These are phyloP conservation scores for Ephestia elutella DNA, from an alignment of 1,140 invertebrate species.

Conservation along the genomic window DNA sequence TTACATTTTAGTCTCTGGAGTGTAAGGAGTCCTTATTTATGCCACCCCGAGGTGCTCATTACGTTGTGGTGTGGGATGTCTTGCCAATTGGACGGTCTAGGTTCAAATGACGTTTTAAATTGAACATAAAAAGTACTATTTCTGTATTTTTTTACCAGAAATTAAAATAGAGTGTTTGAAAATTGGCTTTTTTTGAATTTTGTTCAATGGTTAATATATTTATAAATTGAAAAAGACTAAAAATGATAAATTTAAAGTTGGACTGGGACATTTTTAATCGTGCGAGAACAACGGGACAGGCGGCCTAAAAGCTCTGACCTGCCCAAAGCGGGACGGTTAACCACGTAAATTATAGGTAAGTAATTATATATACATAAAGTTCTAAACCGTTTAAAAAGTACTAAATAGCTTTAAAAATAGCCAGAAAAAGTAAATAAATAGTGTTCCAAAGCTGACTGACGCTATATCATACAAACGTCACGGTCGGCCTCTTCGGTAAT, in stretches of 20 bases:
- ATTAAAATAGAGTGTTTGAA: no score
- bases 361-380: no score
- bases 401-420: not conserved
- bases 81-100: conserved; percentile 5
- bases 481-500: not conserved
- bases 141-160: no score
- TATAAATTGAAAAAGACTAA: no score
- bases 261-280: no score
- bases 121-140: not conserved
- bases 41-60: conserved; percentile 13
- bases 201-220: no score
- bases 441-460: not conserved
- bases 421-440: not conserved
- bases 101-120: not conserved
- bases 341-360: no score
- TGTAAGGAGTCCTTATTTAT: conserved; percentile 9
- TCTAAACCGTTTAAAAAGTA: not conserved
- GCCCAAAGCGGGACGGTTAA: no score
- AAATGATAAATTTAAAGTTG: no score
- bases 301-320: no score
- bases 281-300: no score
- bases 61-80: conserved; percentile 8
- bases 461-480: not conserved
- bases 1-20: not conserved
- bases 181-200: no score